phyloP scores from a whole-genome alignment of 30 jellyfish, hydroid and myxozoan genomes.

The Clytia hemisphaerica region DNA sequence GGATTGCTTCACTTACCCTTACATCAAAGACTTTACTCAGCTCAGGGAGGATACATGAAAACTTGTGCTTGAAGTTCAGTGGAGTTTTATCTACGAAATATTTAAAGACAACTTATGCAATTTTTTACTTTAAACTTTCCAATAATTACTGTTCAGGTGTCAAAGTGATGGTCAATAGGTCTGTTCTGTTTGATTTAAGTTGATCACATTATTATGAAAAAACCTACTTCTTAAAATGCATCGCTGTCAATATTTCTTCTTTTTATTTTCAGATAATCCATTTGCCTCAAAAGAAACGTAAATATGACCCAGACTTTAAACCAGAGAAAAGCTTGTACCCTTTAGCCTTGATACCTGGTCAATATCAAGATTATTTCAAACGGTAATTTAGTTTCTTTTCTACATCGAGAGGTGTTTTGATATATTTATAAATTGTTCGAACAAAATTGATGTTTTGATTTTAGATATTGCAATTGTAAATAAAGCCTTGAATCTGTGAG shows the following conservation, averaged over 20 bases:
- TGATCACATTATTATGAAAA: neutral
- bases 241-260: neutral
- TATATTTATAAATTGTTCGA: neutral
- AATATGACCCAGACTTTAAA: constrained; percentile 30
- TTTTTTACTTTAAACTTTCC: too few species aligned
- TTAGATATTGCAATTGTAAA: neutral
- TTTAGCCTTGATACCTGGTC: constrained; percentile 93
- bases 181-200: neutral
- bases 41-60: too few species aligned
- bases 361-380: constrained; percentile 73
- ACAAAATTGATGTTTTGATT: neutral
- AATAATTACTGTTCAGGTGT: too few species aligned
- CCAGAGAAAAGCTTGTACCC: constrained; percentile 50
- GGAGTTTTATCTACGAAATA: neutral
- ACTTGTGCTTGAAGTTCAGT: neutral
- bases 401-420: neutral
- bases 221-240: neutral
- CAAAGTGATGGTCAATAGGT: neutral
- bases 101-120: neutral
- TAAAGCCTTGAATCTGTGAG: neutral
- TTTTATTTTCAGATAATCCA: constrained; percentile 76
- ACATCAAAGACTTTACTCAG: too few species aligned
- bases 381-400: constrained; percentile 21
- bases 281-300: constrained; percentile 59
- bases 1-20: too few species aligned